Percentiles rank a stretch among this genome's conserved stretches.
These are phyloP conservation scores for Recurvirostra avosetta DNA, from an alignment of 2,113 vertebrate species.

Conservation along the genomic window DNA sequence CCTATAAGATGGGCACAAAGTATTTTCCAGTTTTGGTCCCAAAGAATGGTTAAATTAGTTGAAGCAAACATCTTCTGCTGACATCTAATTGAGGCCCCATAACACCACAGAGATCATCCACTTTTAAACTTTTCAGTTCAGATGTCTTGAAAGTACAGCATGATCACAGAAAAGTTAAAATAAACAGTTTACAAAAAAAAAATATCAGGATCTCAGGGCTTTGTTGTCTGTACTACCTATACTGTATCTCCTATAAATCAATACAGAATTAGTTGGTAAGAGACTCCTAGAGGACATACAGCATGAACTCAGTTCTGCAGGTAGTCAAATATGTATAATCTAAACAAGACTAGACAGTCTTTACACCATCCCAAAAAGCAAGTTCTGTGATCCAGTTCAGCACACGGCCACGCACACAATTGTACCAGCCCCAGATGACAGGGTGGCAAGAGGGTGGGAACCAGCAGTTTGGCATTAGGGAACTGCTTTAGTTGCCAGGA, in stretches of 20 bases:
- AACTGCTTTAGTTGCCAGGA: neutral
- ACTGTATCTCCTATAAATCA: neutral
- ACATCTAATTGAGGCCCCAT: neutral
- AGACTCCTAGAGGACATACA: neutral
- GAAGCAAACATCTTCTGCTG: neutral
- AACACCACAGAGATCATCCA: neutral
- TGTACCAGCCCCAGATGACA: neutral
- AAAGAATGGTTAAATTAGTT: neutral
- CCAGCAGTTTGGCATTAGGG: neutral
- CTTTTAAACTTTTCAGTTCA: neutral
- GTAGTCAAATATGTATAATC: neutral
- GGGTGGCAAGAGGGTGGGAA: neutral
- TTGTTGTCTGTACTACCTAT: neutral
- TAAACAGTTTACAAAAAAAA: neutral
- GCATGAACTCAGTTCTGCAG: neutral
- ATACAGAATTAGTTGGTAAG: neutral
- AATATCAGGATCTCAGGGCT: neutral
- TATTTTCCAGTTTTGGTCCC: neutral
- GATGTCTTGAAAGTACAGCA: neutral
- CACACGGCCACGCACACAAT: neutral
- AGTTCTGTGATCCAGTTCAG: neutral
- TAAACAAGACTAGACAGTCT: neutral
- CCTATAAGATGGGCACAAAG: neutral
- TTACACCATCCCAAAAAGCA: neutral
- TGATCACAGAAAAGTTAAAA: neutral